Base-by-base conservation (phyloP, 2,797 vertebrate genomes). In the Adrianichthys oophorus region DNA sequence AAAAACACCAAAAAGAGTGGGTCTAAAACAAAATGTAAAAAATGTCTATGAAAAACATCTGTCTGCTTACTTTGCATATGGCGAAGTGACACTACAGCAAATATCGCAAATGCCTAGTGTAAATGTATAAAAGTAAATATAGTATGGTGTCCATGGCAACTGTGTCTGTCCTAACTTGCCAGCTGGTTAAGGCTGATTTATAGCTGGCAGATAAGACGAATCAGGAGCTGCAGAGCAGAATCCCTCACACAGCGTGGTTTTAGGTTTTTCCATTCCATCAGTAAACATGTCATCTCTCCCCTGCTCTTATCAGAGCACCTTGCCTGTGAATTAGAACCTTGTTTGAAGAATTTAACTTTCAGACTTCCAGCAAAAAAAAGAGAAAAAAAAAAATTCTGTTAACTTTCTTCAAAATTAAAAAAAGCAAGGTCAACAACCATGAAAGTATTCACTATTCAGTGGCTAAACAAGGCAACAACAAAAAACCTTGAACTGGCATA, bases 101-200 rank as follows among this genome's bases (percentile, higher is more conserved):
- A 59, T 68, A 68, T 55, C 65, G 48, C 65, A 71, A 79, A 76
- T 78, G 79, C 72, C 76, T 70, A 63, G 68, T 65, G 61, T 73
- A 77, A 82, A 81, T 70, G 72, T 57, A 57, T 43, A 49, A 62
- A 65, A 59, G 46, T 73, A 73, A 85, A 78, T 65, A 70, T 70
- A 67, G 64, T 54, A 79, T 76, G 59, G 58, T 73, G 74, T 79
- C 72, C 71, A 65, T 40, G 61, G 61, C 63, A 78, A 68, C 40
- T 42, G 5, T 75, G 72, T 73, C 73, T 74, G 66, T 73, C 69
- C 68, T 19, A 12, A 61, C 78, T 59, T 56, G 48, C 59, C 53
- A 59, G 62, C 62, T 40, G 54, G 60, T 76, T 74, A 69, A 71
- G 64, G 59, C 59, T 65, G 85, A 84, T 83, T 78, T 66, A 74